phyloP scores from a whole-genome alignment of 2,113 vertebrate species.

The Pithys albifrons region DNA sequence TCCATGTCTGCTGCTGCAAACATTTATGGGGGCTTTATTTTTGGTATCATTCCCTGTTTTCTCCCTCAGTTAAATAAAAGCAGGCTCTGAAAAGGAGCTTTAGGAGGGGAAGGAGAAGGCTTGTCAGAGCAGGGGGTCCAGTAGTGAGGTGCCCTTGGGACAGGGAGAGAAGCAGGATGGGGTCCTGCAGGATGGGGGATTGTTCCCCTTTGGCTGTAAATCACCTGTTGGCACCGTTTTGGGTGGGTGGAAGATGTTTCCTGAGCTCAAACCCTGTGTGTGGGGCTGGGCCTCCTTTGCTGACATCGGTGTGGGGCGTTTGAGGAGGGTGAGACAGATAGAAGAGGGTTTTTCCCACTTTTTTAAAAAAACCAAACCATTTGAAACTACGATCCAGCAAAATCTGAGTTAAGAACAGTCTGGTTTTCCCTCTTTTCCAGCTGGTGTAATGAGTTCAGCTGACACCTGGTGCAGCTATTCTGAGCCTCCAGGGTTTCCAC shows the following conservation, averaged over 20 bases:
- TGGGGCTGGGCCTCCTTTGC: background rate
- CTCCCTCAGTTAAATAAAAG: background rate
- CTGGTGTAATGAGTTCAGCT: background rate
- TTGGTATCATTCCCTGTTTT: background rate
- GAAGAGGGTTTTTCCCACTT: accelerated
- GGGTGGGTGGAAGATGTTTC: background rate
- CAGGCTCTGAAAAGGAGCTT: background rate
- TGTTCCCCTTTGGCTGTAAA: background rate
- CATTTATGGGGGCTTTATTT: background rate
- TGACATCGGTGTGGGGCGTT: accelerated
- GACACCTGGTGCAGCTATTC: background rate
- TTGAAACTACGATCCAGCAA: background rate
- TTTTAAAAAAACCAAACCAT: accelerated
- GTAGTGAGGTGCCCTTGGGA: accelerated
- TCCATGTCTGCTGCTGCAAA: background rate
- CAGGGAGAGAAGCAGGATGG: accelerated
- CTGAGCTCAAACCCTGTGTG: accelerated
- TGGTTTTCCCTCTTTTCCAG: background rate
- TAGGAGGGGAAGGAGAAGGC: background rate
- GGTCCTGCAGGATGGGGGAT: background rate
- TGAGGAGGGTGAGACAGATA: background rate
- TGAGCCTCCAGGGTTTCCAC: slow-evolving; percentile 21
- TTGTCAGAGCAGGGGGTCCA: accelerated
- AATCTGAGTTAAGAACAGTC: background rate
- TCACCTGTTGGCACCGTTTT: accelerated